Percentiles rank a stretch among this genome's conserved stretches.
Evolutionary conservation across 2,797 vertebrate genomes (phyloP).

Genomic region (Trichosurus vulpecula): DNA sequence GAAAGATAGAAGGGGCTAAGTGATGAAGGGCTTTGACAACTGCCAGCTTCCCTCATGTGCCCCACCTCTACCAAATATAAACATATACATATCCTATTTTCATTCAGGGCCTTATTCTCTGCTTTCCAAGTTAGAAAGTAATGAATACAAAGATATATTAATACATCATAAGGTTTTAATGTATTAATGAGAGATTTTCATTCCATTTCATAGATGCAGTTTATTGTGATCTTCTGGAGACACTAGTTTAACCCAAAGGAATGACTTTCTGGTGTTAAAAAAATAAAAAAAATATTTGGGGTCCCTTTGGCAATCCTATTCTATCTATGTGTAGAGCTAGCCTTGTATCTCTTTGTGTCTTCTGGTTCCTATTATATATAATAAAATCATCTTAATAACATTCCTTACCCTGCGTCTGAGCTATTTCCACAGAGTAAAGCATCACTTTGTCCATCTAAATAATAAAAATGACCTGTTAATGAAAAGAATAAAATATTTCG

Average conservation of each 20-base stretch:
- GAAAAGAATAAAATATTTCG: constrained; percentile 62
- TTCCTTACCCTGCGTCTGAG: constrained; percentile 92
- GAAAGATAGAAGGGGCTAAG: not conserved
- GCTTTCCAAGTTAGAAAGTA: not conserved
- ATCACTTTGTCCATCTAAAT: constrained; percentile 87
- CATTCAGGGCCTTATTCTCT: not conserved
- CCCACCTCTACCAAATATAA: not conserved
- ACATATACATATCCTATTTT: not conserved
- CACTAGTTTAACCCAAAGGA: constrained; percentile 4
- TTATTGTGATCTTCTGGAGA: constrained; percentile 13
- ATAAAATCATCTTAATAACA: not conserved
- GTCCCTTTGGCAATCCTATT: not conserved
- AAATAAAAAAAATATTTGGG: not conserved
- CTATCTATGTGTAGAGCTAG: not conserved
- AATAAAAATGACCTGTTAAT: constrained; percentile 89
- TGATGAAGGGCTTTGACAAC: not conserved
- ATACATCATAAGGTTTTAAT: not conserved
- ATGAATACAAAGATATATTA: not conserved
- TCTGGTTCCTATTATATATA: not conserved
- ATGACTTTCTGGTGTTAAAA: not conserved
- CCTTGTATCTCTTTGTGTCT: constrained; percentile 15
- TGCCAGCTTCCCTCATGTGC: not conserved
- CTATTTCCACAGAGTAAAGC: constrained; percentile 94
- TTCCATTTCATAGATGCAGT: not conserved
- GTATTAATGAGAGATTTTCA: not conserved